Conservation (phyloP, 2,113 vertebrate genomes). For the Embiotoca jacksoni region DNA sequence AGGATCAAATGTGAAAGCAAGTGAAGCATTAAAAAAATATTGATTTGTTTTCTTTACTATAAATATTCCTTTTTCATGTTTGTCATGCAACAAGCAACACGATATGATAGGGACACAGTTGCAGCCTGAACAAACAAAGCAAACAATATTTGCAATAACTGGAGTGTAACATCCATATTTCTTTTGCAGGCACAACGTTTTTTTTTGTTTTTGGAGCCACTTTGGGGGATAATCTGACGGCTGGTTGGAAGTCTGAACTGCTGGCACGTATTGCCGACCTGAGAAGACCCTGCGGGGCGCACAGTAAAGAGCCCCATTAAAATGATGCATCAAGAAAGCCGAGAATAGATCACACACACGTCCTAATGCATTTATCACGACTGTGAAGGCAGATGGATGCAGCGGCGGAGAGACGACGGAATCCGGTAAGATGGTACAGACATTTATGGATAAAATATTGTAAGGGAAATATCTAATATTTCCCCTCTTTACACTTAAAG, state of each 20-base stretch:
- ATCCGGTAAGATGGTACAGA: not conserved
- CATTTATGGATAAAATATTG: not conserved
- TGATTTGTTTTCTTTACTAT: no score
- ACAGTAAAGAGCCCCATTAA: conserved; percentile 60
- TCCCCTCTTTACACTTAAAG: not conserved
- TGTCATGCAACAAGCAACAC: not conserved
- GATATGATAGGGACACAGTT: not conserved
- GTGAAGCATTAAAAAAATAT: no score
- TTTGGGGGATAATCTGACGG: conserved; percentile 59
- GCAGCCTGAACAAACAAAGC: not conserved
- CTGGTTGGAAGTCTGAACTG: conserved; percentile 56
- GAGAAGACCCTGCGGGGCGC: conserved; percentile 60
- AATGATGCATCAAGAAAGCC: conserved; percentile 60
- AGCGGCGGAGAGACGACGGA: not conserved
- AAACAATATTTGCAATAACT: conserved; percentile 19
- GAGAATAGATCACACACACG: conserved; percentile 49
- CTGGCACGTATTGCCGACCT: conserved; percentile 53
- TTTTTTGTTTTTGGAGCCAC: conserved; percentile 14
- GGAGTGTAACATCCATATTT: not conserved
- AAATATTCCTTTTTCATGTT: not conserved
- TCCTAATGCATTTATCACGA: conserved; percentile 45
- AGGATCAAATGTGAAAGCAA: no score
- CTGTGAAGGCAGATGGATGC: conserved; percentile 14
- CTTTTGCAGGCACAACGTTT: not conserved
- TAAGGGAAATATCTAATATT: not conserved